phyloP scores from a whole-genome alignment of 2,888 invertebrate species.

The Theretra japonica region DNA sequence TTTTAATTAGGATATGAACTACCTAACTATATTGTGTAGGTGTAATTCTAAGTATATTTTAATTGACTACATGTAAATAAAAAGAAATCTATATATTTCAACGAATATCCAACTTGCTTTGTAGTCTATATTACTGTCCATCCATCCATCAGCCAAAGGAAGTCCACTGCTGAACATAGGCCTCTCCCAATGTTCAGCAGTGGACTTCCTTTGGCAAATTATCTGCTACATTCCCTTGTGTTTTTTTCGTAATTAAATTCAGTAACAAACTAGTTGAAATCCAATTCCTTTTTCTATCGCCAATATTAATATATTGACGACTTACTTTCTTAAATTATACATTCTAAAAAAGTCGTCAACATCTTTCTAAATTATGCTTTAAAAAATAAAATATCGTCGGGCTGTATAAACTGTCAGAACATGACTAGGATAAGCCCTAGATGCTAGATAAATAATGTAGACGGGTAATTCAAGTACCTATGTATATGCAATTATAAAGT shows the following conservation, averaged over 20 bases:
- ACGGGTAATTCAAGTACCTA: not conserved
- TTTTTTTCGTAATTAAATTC: not conserved
- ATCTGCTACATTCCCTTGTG: not conserved
- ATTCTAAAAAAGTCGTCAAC: not conserved
- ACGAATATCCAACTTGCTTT: conserved; percentile 2
- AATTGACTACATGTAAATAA: conserved; percentile 43
- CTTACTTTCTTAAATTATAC: not conserved
- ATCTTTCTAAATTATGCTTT: conserved; percentile 6
- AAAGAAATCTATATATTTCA: conserved; percentile 30
- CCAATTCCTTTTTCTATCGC: not conserved
- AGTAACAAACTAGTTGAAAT: not conserved
- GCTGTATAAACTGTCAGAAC: not conserved
- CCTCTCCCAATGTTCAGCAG: no score
- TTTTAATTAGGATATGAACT: conserved; percentile 34
- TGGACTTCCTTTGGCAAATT: no score
- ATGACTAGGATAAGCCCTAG: not conserved
- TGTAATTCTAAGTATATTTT: conserved; percentile 7
- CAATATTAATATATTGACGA: not conserved
- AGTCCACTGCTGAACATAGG: no score
- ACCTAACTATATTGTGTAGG: conserved; percentile 10
- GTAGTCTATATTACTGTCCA: not conserved
- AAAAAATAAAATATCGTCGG: not conserved
- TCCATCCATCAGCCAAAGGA: no score
- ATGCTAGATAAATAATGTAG: conserved; percentile 2
- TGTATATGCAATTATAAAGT: not conserved